phyloP scores from a whole-genome alignment of 2,113 vertebrate genomes.

The Zosterops lateralis region DNA sequence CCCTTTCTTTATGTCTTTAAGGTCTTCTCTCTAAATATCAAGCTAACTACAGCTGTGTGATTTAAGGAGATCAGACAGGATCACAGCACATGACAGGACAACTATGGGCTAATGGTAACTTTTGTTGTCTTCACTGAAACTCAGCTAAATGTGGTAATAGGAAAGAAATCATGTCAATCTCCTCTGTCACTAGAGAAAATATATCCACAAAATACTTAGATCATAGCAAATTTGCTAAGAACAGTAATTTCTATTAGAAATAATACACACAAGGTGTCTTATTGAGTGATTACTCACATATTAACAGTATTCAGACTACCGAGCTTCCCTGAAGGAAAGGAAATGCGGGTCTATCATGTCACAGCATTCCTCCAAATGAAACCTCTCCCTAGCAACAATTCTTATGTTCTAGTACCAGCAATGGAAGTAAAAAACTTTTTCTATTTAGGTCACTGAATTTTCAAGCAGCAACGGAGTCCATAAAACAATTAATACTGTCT shows the following conservation, averaged over 20 bases:
- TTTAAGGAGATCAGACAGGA: neutral
- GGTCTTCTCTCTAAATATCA: neutral
- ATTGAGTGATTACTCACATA: neutral
- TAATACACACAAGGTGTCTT: neutral
- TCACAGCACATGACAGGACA: neutral
- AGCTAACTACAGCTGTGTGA: neutral
- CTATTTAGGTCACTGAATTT: slow-evolving; percentile 31
- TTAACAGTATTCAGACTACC: neutral
- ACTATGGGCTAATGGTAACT: neutral
- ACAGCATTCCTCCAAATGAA: neutral
- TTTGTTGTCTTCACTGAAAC: neutral
- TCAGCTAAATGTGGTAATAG: neutral
- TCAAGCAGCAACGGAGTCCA: neutral
- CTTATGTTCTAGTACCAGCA: neutral
- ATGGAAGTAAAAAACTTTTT: neutral
- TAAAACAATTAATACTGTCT: slow-evolving; percentile 26
- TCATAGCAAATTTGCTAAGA: neutral
- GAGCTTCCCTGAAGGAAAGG: neutral
- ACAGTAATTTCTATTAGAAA: neutral
- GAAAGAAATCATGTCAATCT: neutral
- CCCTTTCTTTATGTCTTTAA: neutral
- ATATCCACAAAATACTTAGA: neutral
- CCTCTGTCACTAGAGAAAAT: neutral
- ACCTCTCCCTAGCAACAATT: neutral
- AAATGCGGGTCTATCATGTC: neutral